Base-by-base conservation (phyloP, 2,113 vertebrate genomes). In the Tautogolabrus adspersus region DNA sequence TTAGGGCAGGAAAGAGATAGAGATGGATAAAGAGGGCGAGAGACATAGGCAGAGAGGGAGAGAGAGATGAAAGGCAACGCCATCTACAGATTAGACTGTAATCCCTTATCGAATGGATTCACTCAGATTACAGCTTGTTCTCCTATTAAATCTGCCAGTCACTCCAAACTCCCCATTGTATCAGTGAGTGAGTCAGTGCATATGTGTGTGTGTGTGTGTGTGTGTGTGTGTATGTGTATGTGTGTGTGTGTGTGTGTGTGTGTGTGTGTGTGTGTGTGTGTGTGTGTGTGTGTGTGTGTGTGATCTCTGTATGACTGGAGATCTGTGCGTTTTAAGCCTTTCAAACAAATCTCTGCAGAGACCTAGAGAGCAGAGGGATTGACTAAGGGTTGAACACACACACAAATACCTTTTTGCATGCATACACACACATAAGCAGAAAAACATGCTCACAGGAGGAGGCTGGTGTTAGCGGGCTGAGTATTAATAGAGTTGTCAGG, bases 401-500 rank as follows among this genome's bases (percentile, higher is more conserved):
- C 71, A 44, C 49, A 42, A 52, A 37, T 30, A 54, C 26, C 15
- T 19, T 5, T 49, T 8, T 49, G 47, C 47, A 49, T 19, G 37
- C 42, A 51, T 30, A 64, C 42, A 60, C 13, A 44, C 23, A 65
- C 51, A 49, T 30, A 49, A 42, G 19, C 18, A 21, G 10, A n/a
- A 37, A 75, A 19, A 5, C 38, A 19, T 34, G 2, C 76, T 72
- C 73, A 62, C 69, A 71, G 54, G 18, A 42, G 68, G 62, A 57
- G 55, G 40, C 26, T 74, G 76, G 73, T 81, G 71, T 86, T 81
- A 77, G 76, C 70, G 56, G 72, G 72, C 74, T 78, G 81, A 77
- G 81, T 89, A 90, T 90, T 90, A 92, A 92, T 88, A 90, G 89
- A 92, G 87, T 84, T 87, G 90, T 88, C 87, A 90, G 71, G 67